Evolutionary conservation across 2,113 vertebrate species (phyloP), one percentile per base, ranked within the genome.

Genomic region (Hippocampus mohnikei): DNA sequence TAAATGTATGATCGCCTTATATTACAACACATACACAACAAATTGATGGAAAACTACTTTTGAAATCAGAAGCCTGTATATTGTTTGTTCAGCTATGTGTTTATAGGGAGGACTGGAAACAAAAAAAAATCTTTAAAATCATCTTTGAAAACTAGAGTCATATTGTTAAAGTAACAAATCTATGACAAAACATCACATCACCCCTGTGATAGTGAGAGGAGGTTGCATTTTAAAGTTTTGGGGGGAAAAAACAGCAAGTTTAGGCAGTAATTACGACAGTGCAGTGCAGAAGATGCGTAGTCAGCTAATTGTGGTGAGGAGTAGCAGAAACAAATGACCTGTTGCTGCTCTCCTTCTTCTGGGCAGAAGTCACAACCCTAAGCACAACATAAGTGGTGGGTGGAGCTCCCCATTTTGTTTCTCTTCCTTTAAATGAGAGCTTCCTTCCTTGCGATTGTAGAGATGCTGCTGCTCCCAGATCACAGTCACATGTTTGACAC

Each of bases 361-460:
- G 0, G 4, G 6, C 29, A 23, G 11, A 67, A 13, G 56, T 9
- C 52, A 65, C 48, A n/a, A n/a, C 56, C 44, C 69, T 46, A 21
- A 44, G 8, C 8, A 61, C n/a, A 13, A 42, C 55, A 11, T 2
- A 48, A 25, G 60, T 40, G 40, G 21, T 64, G 40, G 59, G 58
- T 40, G 65, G 29, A 20, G 27, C 33, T 58, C 10, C 20, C 21
- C 27, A 20, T 33, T 25, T 61, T 71, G 44, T 29, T 23, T 20
- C 42, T 52, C 67, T 4, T 29, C 29, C 46, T 61, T 21, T 48
- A 37, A 40, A 50, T 44, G 20, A 15, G 42, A 3, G 55, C 41
- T 67, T 67, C 42, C 40, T 65, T 46, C 63, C 63, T 65, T 46
- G 15, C 10, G 41, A 65, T 46, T 65, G 42, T 46, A 46, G 23